phyloP scores from a whole-genome alignment of 1,140 invertebrate genomes.

The Nomia melanderi region DNA sequence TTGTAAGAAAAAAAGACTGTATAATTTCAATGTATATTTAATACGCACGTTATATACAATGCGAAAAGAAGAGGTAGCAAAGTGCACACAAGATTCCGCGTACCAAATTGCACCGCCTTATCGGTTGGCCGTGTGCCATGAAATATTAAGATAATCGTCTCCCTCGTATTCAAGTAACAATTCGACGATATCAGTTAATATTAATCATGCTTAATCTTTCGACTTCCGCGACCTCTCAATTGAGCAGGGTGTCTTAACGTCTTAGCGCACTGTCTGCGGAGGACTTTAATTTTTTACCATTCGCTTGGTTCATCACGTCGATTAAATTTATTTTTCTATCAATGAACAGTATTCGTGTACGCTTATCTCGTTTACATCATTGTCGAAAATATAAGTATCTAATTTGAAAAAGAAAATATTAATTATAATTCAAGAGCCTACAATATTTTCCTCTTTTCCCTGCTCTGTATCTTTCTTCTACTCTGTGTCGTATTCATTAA shows the following conservation, averaged over 20 bases:
- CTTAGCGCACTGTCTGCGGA: too few relatives aligned
- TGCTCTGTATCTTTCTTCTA: too few relatives aligned
- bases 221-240: not conserved
- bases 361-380: too few relatives aligned
- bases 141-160: constrained; percentile 41
- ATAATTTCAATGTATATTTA: not conserved
- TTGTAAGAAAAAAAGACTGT: too few relatives aligned
- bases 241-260: not conserved
- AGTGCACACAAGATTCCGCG: not conserved
- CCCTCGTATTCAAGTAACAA: constrained; percentile 12
- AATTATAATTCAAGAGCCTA: too few relatives aligned
- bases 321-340: too few relatives aligned
- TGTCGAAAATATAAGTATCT: too few relatives aligned
- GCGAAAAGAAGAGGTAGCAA: not conserved
- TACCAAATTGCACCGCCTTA: constrained; percentile 41
- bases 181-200: constrained; percentile 26
- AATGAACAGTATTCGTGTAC: too few relatives aligned
- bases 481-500: too few relatives aligned
- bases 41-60: not conserved
- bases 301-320: not conserved
- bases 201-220: not conserved
- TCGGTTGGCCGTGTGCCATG: constrained; percentile 36
- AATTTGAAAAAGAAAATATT: too few relatives aligned
- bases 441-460: too few relatives aligned
- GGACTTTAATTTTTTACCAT: too few relatives aligned